Evolutionary conservation across 2,888 invertebrate species (phyloP).

Genomic region (Caenorhabditis doughertyi): DNA sequence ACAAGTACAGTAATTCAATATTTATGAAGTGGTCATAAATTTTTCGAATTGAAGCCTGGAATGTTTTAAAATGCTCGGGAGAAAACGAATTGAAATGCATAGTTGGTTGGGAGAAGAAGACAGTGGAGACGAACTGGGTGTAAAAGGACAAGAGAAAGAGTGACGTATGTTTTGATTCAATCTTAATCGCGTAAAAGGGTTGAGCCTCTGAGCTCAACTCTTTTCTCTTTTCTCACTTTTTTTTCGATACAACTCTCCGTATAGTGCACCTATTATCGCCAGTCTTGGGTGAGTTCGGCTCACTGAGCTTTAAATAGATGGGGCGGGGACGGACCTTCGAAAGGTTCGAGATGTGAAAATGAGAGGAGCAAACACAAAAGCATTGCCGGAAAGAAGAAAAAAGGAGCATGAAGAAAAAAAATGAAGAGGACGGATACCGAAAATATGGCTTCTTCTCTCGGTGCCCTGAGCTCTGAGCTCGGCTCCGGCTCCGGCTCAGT

Average conservation of each 20-base stretch:
- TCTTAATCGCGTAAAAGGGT: slow-evolving; percentile 52
- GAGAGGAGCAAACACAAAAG: slow-evolving; percentile 35
- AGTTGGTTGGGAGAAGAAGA: not conserved
- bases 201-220: slow-evolving; percentile 24
- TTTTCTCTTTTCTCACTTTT: slow-evolving; percentile 31
- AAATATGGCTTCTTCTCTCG: slow-evolving; percentile 12
- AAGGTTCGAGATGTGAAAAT: slow-evolving; percentile 9
- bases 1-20: slow-evolving; percentile 50
- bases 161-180: slow-evolving; percentile 55
- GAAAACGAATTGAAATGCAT: slow-evolving; percentile 34
- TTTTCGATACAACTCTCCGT: slow-evolving; percentile 28
- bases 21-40: slow-evolving; percentile 51
- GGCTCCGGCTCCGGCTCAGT: not conserved
- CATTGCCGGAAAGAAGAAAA: not conserved
- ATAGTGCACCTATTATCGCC: slow-evolving; percentile 64
- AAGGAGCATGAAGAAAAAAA: not conserved
- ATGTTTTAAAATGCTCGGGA: slow-evolving; percentile 13
- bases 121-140: not conserved
- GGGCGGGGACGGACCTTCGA: not conserved
- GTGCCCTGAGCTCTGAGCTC: slow-evolving; percentile 7
- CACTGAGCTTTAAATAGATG: slow-evolving; percentile 40
- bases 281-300: slow-evolving; percentile 20
- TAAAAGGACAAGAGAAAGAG: slow-evolving; percentile 30
- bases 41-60: slow-evolving; percentile 10
- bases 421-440: slow-evolving; percentile 24